Percentiles rank a stretch among this genome's conserved stretches.
These are phyloP conservation scores for Gobiocypris rarus DNA, from an alignment of 2,113 vertebrate species.

Conservation along the genomic window DNA sequence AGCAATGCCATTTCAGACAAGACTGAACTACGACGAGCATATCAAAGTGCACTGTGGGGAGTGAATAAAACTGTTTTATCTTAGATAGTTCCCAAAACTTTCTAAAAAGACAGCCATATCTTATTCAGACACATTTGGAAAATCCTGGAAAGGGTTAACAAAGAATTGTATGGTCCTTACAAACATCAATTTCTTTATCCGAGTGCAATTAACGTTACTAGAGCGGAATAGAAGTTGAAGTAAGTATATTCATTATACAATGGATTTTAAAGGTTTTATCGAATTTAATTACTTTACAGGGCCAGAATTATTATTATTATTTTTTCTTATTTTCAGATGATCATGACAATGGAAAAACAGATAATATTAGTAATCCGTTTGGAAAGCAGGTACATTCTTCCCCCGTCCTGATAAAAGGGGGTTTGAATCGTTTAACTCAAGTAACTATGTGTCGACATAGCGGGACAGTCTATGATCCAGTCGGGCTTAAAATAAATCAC, in stretches of 20 bases:
- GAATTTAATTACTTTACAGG: background rate
- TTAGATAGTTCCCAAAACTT: background rate
- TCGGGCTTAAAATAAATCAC: slow-evolving; percentile 30
- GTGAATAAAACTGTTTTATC: too few relatives aligned
- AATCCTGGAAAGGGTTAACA: background rate
- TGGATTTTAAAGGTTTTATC: background rate
- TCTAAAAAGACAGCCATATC: too few relatives aligned
- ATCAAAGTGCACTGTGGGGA: too few relatives aligned
- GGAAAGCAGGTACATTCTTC: background rate
- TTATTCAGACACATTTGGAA: background rate
- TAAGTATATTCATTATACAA: background rate
- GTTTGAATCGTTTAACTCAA: background rate
- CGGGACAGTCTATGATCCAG: background rate
- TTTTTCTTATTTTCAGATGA: background rate
- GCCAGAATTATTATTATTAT: too few relatives aligned
- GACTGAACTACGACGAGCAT: background rate
- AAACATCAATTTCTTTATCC: background rate
- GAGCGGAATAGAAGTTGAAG: background rate
- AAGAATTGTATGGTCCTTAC: too few relatives aligned
- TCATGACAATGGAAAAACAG: too few relatives aligned
- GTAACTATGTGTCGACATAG: background rate
- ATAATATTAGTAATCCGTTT: background rate
- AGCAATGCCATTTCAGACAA: background rate
- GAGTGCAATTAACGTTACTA: background rate
- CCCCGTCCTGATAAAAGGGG: background rate